Evolutionary conservation across 2,797 vertebrate species (phyloP), one percentile per base, ranked within the genome.

Genomic region (Coracias cyanogaster): DNA sequence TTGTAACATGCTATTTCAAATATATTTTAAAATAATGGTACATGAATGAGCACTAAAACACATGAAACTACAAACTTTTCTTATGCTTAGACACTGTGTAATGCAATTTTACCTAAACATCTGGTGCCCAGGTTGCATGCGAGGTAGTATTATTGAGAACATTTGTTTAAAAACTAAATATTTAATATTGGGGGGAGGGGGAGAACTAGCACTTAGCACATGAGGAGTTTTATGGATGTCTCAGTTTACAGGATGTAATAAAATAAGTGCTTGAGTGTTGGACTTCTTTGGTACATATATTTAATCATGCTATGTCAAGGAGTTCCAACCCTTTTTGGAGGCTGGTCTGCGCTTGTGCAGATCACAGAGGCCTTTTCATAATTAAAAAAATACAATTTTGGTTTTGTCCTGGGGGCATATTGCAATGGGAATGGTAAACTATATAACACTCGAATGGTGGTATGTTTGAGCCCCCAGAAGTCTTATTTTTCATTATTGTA

Each of bases 71-170:
- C 93, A 97, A 96, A 94, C 78, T 94, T 86, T 82, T 97, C 48
- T 15, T 96, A 73, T 97, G 88, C 91, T 76, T 95, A 96, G 93
- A 96, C 80, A 92, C 78, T 64, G 93, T 95, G 91, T 96, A 95
- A 69, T 80, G 81, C 82, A 77, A 78, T 97, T 97, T 97, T 95
- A 96, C 93, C 94, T 97, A 89, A 94, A 97, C 98, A 98, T 98
- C 98, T 98, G 98, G 96, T 96, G n/a, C 18, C 85, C 98, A 98
- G 97, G 97, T 97, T 98, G 93, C 91, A 94, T 88, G 90, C 1
- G 9, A 96, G 95, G 93, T 96, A 93, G 90, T 95, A 93, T 96
- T 96, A 98, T 97, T 97, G 95, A 89, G 93, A 98, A 96, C 97
- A 97, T 96, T 97, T 97, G 97, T 97, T 97, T 97, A 88, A 97